phyloP scores from a whole-genome alignment of 1,140 invertebrate genomes.

The Metopolophium dirhodum region DNA sequence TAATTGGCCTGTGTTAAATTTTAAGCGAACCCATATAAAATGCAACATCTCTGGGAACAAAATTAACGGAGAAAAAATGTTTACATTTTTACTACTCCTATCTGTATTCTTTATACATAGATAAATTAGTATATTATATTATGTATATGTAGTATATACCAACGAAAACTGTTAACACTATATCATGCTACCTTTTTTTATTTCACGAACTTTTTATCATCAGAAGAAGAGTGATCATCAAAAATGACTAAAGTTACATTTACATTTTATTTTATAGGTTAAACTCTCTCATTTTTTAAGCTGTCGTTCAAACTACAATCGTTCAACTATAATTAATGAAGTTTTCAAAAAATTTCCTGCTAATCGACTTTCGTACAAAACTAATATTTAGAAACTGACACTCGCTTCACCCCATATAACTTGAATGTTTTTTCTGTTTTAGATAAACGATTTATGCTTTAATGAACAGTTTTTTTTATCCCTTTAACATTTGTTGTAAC shows the following conservation, averaged over 20 bases:
- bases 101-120: background rate
- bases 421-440: background rate
- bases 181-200: background rate
- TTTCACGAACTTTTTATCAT: background rate
- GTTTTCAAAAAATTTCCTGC: background rate
- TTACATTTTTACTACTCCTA: background rate
- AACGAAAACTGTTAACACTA: constrained; percentile 3
- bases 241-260: constrained; percentile 9
- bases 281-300: background rate
- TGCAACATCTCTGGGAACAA: background rate
- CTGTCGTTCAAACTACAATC: background rate
- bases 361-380: background rate
- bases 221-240: background rate
- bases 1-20: constrained; percentile 1
- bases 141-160: too few species aligned
- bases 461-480: background rate
- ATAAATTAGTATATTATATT: background rate
- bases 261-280: constrained; percentile 4
- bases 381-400: background rate
- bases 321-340: background rate
- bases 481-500: background rate
- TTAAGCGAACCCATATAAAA: background rate
- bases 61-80: background rate
- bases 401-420: background rate
- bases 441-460: background rate